These are phyloP conservation scores for Eupithecia inturbata DNA, from an alignment of 2,888 invertebrate species.

Conservation along the genomic window DNA sequence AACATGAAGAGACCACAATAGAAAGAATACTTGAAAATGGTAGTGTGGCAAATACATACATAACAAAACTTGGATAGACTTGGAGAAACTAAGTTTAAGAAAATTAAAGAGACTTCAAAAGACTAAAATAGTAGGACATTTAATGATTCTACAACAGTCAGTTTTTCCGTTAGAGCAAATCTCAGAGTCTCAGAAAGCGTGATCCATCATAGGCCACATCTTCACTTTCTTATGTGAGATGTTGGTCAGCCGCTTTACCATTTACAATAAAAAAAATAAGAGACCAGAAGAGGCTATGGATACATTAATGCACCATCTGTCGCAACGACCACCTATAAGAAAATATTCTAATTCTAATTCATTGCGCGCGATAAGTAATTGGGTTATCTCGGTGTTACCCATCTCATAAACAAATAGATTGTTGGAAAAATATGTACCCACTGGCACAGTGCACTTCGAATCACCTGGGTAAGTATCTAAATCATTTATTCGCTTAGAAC, in stretches of 20 bases:
- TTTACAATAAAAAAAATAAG: not conserved
- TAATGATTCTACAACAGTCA: constrained; percentile 3
- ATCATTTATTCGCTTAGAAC: no score
- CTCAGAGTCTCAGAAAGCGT: not conserved
- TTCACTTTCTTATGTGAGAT: not conserved
- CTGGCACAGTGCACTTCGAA: constrained; percentile 15
- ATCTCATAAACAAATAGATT: constrained; percentile 70
- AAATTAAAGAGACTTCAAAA: no score
- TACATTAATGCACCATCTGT: constrained; percentile 16
- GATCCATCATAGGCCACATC: not conserved
- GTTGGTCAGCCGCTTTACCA: not conserved
- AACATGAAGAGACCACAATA: not conserved
- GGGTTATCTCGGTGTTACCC: constrained; percentile 72
- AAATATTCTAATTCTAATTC: constrained; percentile 63
- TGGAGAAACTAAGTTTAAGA: no score
- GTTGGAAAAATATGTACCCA: constrained; percentile 45
- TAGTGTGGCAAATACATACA: not conserved
- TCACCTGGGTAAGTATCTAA: not conserved
- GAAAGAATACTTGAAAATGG: not conserved
- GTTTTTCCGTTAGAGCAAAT: not conserved
- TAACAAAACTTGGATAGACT: no score
- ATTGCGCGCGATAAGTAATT: constrained; percentile 63
- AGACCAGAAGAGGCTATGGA: constrained; percentile 10
- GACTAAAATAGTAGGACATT: no score
- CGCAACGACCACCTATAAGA: constrained; percentile 48